Percentiles rank a stretch among this genome's conserved stretches.
Evolutionary conservation across 2,888 invertebrate genomes (phyloP).

Genomic region (Chymomyza caudatula): DNA sequence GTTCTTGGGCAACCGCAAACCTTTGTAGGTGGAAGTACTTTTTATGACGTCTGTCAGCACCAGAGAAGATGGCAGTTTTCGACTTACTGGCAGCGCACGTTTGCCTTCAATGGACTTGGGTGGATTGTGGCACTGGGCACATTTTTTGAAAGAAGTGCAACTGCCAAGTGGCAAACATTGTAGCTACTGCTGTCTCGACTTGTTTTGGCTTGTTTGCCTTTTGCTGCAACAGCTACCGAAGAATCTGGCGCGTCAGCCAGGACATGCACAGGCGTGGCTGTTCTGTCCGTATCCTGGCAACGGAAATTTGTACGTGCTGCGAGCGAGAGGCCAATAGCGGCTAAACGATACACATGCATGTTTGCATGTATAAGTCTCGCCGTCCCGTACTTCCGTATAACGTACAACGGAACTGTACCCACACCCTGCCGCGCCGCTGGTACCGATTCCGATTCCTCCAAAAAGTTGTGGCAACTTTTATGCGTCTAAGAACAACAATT

Average conservation of each 20-base stretch:
- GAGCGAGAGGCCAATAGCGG: constrained; percentile 21
- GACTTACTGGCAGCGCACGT: background rate
- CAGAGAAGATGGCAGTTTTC: constrained; percentile 31
- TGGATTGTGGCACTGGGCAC: background rate
- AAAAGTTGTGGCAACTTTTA: constrained; percentile 53
- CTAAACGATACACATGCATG: constrained; percentile 7
- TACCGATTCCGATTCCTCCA: background rate
- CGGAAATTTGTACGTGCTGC: constrained; percentile 25
- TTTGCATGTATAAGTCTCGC: constrained; percentile 13
- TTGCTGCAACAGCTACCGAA: background rate
- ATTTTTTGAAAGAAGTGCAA: constrained; percentile 43
- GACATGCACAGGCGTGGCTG: constrained; percentile 31
- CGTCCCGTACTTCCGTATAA: background rate
- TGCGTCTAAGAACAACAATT: constrained; percentile 52
- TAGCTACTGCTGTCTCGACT: constrained; percentile 19
- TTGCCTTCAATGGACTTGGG: background rate
- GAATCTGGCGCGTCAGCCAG: background rate
- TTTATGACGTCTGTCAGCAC: constrained; percentile 48
- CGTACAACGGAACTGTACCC: background rate
- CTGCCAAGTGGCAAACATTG: constrained; percentile 52
- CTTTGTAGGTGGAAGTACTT: background rate
- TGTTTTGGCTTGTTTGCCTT: constrained; percentile 9
- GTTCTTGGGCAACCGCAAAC: background rate
- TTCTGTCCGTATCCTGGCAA: constrained; percentile 16
- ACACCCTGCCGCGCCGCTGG: background rate